Evolutionary conservation across 2,888 invertebrate genomes (phyloP).

Genomic region (Argyresthia albistria): DNA sequence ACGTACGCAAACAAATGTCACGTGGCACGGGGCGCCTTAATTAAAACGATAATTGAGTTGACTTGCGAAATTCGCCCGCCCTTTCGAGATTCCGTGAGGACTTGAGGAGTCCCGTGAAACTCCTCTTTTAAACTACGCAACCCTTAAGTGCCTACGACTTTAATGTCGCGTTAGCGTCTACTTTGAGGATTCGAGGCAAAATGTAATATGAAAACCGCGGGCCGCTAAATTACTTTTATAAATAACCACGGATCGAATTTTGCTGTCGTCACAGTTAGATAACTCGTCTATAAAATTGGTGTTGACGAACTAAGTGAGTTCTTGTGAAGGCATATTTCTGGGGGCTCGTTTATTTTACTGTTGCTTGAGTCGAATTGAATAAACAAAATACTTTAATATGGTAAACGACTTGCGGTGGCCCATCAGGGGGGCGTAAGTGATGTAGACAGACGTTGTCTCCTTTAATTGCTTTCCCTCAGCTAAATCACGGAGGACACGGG

Average conservation of each 20-base stretch:
- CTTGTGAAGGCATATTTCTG: too few relatives aligned
- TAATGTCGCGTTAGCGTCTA: constrained; percentile 70
- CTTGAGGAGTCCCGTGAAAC: constrained; percentile 46
- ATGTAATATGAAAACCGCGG: constrained; percentile 61
- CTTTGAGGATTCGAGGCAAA: constrained; percentile 64
- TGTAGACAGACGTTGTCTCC: constrained; percentile 45
- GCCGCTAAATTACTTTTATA: constrained; percentile 61
- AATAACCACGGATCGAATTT: constrained; percentile 56
- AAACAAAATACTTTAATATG: constrained; percentile 13
- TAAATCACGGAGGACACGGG: constrained; percentile 28
- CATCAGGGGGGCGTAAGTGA: constrained; percentile 9
- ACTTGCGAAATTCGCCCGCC: constrained; percentile 71
- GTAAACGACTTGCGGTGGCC: constrained; percentile 17
- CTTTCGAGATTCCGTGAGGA: constrained; percentile 67
- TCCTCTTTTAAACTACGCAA: constrained; percentile 62
- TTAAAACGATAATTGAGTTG: constrained; percentile 74
- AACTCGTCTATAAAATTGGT: constrained; percentile 43
- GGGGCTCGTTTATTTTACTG: too few relatives aligned
- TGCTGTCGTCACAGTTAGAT: constrained; percentile 29
- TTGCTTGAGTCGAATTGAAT: too few relatives aligned
- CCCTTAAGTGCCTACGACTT: constrained; percentile 69
- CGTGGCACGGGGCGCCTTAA: constrained; percentile 68
- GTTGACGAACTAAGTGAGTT: background rate
- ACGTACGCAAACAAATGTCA: constrained; percentile 72
- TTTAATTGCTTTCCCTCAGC: constrained; percentile 47